Conservation (phyloP, 1,140 invertebrate species). For the Panulirus ornatus region DNA sequence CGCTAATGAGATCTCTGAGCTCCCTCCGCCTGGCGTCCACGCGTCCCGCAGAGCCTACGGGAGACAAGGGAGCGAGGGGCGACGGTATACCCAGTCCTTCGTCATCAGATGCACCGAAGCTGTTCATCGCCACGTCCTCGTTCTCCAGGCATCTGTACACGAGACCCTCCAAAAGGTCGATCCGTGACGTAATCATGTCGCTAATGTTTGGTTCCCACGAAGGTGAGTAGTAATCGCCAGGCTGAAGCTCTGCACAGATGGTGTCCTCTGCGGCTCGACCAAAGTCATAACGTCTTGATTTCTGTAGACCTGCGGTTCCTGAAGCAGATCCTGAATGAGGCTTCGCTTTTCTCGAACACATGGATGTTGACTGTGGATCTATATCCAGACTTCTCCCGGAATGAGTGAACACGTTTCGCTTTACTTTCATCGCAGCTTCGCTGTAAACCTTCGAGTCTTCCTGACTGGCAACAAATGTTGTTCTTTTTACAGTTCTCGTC, state of each 20-base stretch:
- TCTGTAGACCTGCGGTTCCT: background rate
- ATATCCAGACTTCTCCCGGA: background rate
- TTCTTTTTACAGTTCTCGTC: background rate
- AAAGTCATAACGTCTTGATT: background rate
- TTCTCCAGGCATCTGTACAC: conserved; percentile 33
- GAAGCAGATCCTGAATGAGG: background rate
- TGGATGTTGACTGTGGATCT: background rate
- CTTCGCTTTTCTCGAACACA: background rate
- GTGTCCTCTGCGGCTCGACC: background rate
- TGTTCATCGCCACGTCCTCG: conserved; percentile 38
- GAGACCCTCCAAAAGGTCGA: conserved; percentile 20
- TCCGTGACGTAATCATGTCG: conserved; percentile 9
- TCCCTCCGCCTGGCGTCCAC: conserved; percentile 13
- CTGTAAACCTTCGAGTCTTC: background rate
- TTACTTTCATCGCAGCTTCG: background rate
- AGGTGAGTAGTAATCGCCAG: background rate
- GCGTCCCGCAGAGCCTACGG: background rate
- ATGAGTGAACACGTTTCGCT: background rate
- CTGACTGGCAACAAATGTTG: background rate
- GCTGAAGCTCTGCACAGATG: background rate
- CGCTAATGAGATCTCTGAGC: conserved; percentile 21
- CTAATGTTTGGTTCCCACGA: conserved; percentile 52
- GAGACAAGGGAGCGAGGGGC: background rate
- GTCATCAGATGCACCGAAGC: background rate
- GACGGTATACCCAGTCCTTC: background rate